Conservation (phyloP, 2,113 vertebrate genomes). For the Etia nguti region DNA sequence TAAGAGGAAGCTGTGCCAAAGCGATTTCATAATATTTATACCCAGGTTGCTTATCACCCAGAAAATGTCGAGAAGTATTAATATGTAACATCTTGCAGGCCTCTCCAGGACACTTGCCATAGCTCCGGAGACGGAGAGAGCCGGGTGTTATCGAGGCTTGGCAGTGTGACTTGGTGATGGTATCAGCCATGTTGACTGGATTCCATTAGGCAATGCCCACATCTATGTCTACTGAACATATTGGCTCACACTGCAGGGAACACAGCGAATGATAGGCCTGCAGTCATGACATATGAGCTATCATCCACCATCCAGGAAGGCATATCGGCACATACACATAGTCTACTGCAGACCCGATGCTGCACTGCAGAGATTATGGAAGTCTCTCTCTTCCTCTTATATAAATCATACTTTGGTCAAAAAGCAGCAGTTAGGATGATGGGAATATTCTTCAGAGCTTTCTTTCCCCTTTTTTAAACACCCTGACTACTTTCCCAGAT, state of each 20-base stretch:
- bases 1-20: conserved; percentile 6
- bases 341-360: conserved; percentile 46
- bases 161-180: conserved; percentile 63
- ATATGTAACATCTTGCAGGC: conserved; percentile 68
- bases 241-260: conserved; percentile 45
- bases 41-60: conserved; percentile 52
- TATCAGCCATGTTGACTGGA: conserved; percentile 66
- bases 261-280: conserved; percentile 43
- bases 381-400: not conserved
- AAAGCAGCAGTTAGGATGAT: not conserved
- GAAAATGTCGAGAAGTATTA: conserved; percentile 65
- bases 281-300: conserved; percentile 59
- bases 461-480: not conserved
- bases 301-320: conserved; percentile 54
- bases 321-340: conserved; percentile 50
- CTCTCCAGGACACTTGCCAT: conserved; percentile 62
- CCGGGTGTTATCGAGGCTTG: conserved; percentile 56
- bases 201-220: conserved; percentile 72
- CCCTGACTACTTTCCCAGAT: conserved; percentile 12
- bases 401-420: conserved; percentile 9
- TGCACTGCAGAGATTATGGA: conserved; percentile 44
- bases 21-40: conserved; percentile 54
- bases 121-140: conserved; percentile 42
- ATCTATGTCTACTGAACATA: conserved; percentile 62
- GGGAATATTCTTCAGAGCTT: conserved; percentile 7